Conservation (phyloP, 2,888 invertebrate genomes). For the Parascotia fuliginaria region DNA sequence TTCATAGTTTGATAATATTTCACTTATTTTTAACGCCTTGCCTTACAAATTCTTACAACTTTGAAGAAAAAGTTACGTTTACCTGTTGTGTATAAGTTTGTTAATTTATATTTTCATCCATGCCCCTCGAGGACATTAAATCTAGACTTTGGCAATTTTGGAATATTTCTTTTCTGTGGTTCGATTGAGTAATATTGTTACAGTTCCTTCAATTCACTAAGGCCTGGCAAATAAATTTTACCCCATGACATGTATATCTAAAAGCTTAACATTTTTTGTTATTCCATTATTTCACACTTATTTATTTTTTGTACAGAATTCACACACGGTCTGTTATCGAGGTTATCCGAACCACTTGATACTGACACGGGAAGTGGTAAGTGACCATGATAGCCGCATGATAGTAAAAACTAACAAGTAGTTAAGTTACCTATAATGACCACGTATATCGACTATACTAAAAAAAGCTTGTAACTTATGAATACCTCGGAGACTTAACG, state of each 20-base stretch:
- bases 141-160: slow-evolving; percentile 31
- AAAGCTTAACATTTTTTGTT: too few relatives aligned
- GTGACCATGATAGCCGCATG: not conserved
- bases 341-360: not conserved
- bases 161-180: slow-evolving; percentile 15
- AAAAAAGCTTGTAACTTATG: too few relatives aligned
- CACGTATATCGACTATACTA: not conserved
- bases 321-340: not conserved
- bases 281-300: not conserved
- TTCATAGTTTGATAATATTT: too few relatives aligned
- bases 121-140: slow-evolving; percentile 23
- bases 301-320: not conserved
- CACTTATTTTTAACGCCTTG: too few relatives aligned
- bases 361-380: not conserved
- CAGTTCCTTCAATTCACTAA: not conserved
- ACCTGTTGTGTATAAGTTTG: slow-evolving; percentile 50
- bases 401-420: not conserved
- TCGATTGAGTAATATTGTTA: not conserved
- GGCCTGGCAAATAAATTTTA: too few relatives aligned
- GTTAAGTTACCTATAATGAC: not conserved
- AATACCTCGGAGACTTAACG: too few relatives aligned
- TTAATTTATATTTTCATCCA: slow-evolving; percentile 52
- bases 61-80: slow-evolving; percentile 13
- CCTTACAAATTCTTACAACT: too few relatives aligned
- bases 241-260: too few relatives aligned